Evolutionary conservation across 2,113 vertebrate species (phyloP), one percentile per base, ranked within the genome.

Genomic region (Macquaria ambigua): DNA sequence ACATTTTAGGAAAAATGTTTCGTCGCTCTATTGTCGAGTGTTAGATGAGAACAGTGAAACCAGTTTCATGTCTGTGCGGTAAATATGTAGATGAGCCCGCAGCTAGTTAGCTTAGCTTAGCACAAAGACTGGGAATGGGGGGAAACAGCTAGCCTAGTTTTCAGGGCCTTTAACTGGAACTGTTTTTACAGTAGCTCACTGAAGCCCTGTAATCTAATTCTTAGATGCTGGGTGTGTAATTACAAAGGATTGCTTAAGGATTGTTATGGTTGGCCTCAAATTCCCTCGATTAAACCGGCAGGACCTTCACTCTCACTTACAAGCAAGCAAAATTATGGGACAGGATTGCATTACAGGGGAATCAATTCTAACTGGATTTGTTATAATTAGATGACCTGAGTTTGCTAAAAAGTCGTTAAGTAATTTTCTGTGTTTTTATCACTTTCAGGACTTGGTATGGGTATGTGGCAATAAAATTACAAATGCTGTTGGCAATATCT

Each of bases 281-380:
- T 71, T 62, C 77, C 83, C 77, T 58, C 0, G 21, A 86, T 73
- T 77, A 78, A 82, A 86, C 8, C 16, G 2, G 55, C 50, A 62
- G 55, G 71, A 84, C 55, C 55, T 58, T 62, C 56, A 37, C 66
- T 67, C 37, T 79, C 74, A 66, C 76, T 78, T 77, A 85, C 59
- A 76, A 62, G 81, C 73, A 59, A 83, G 79, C 75, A 59, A n/a
- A 73, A 83, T 14, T 71, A 67, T 31, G 53, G 55, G 53, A 68
- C 55, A 61, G 56, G 64, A 87, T 87, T 79, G 79, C 55, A 89
- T 87, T 83, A 84, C n/a, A 70, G 63, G 14, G 6, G 25, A 85
- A 93, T 90, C 83, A 82, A 89, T 90, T 77, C 70, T 77, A 87
- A 87, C n/a, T 63, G 41, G 63, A 91, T 88, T 34, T 82, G 62